Percentiles rank a stretch among this genome's conserved stretches.
These are phyloP conservation scores for Erebia ligea DNA, from an alignment of 2,888 invertebrate genomes.

Conservation along the genomic window DNA sequence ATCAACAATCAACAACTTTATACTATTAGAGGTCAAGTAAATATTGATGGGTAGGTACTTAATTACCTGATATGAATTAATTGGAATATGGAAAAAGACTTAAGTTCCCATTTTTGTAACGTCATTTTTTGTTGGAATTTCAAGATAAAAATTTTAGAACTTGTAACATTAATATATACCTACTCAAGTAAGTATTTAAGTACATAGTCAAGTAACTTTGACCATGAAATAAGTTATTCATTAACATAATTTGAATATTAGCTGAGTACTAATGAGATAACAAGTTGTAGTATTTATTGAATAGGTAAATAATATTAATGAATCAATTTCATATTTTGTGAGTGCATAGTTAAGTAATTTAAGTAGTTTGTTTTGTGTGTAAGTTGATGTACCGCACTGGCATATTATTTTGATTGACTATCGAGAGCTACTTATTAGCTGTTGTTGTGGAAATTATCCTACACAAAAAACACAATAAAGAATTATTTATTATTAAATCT, in stretches of 20 bases:
- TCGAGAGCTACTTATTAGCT: no score
- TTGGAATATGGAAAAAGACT: neutral
- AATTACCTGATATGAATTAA: neutral
- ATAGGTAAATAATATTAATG: no score
- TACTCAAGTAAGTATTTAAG: neutral
- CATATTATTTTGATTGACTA: no score
- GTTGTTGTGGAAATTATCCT: no score
- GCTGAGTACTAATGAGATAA: neutral
- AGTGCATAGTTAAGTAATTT: no score
- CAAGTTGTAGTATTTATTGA: neutral
- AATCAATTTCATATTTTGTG: no score
- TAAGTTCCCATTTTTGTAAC: neutral
- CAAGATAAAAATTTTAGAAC: neutral
- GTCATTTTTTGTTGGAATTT: neutral
- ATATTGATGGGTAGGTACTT: neutral
- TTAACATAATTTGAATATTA: neutral
- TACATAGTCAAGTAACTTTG: neutral
- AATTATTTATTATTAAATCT: no score
- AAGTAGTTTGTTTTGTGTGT: no score
- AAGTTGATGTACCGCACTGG: no score
- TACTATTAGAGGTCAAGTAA: neutral
- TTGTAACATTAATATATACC: neutral
- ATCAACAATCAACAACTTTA: no score
- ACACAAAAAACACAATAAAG: no score
- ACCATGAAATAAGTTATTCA: conserved; percentile 10